These are phyloP conservation scores for Ictalurus furcatus DNA, from an alignment of 2,113 vertebrate species.

Conservation along the genomic window DNA sequence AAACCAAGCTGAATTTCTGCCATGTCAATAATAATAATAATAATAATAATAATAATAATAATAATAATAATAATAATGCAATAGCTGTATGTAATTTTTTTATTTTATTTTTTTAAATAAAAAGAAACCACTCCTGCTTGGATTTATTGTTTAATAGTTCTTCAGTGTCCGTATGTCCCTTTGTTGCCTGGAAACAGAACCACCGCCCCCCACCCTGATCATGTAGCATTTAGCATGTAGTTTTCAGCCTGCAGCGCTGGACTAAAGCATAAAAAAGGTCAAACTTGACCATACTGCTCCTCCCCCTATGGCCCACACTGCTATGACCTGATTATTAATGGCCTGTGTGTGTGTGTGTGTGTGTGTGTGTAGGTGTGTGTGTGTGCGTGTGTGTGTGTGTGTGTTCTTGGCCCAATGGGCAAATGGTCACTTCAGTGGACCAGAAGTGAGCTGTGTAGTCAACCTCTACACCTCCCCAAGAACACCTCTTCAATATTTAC, in stretches of 20 bases:
- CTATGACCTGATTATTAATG: slow-evolving; percentile 20
- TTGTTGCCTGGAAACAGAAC: slow-evolving; percentile 26
- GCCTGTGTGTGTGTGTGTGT: slow-evolving; percentile 19
- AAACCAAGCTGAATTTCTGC: no score
- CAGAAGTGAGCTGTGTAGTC: background rate
- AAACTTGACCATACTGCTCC: slow-evolving; percentile 23
- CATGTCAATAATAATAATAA: background rate
- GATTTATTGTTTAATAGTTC: background rate
- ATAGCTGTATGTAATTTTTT: background rate
- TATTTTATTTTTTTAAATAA: no score
- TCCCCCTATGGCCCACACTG: background rate
- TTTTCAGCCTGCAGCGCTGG: slow-evolving; percentile 20
- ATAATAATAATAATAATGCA: background rate
- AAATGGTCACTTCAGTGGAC: background rate
- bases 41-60: background rate
- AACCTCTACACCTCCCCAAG: background rate
- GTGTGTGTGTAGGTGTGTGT: slow-evolving; percentile 23
- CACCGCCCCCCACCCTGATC: background rate
- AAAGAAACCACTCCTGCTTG: background rate
- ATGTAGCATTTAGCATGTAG: slow-evolving; percentile 36
- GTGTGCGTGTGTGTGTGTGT: background rate
- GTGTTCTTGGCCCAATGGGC: background rate
- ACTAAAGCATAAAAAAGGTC: slow-evolving; percentile 40
- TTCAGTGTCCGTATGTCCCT: background rate
- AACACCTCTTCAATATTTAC: background rate